A percentile compares a stretch with the other conserved stretches of the same genome.
phyloP scores from a whole-genome alignment of 1,140 invertebrate genomes.

The Andrena cerasifolii region DNA sequence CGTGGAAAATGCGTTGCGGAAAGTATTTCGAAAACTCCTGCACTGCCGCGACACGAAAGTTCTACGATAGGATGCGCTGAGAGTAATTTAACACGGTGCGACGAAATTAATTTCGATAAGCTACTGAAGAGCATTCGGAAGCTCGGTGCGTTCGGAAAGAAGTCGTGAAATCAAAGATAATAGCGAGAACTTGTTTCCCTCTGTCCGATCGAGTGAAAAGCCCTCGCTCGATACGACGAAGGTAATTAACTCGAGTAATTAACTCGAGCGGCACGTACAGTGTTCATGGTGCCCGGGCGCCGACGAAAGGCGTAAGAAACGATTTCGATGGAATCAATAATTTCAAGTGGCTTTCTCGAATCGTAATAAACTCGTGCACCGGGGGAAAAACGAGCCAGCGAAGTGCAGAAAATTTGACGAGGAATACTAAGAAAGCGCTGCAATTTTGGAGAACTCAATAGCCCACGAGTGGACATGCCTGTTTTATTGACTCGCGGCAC shows the following conservation, averaged over 20 bases:
- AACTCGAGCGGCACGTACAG: background rate
- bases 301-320: slow-evolving; percentile 6
- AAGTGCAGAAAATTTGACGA: slow-evolving; percentile 6
- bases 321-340: slow-evolving; percentile 31
- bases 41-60: no score
- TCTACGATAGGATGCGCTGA: no score
- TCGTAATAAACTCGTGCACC: background rate
- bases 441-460: no score
- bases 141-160: background rate
- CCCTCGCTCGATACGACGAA: background rate
- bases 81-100: background rate
- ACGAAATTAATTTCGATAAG: background rate
- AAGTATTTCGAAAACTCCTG: background rate
- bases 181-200: background rate
- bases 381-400: background rate
- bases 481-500: slow-evolving; percentile 27
- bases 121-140: background rate
- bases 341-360: background rate
- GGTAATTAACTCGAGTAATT: slow-evolving; percentile 11
- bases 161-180: background rate
- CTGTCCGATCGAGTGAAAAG: background rate
- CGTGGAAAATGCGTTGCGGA: slow-evolving; percentile 22
- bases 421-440: no score
- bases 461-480: no score
- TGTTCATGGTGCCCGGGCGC: background rate